Evolutionary conservation across 2,888 invertebrate species (phyloP), one percentile per base, ranked within the genome.

Genomic region (Lasiommata megera): DNA sequence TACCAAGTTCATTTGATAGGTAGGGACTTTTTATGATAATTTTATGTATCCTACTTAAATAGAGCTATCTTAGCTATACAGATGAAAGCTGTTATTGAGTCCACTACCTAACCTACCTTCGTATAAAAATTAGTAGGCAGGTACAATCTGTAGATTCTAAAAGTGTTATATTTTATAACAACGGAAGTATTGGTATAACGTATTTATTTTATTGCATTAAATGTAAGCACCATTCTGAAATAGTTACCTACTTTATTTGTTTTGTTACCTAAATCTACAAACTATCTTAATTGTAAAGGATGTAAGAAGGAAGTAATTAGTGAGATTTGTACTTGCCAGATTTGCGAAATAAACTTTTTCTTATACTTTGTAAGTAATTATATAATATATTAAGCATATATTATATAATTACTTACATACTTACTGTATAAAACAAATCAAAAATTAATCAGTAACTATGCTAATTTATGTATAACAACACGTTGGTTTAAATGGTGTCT

Each of bases 291-390:
- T 17, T 18, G n/a, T n/a, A 17, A 34, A 23, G 11, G 34, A 36
- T 43, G 41, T 54, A 34, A 46, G 41, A 17, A 18, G 11, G 5
- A n/a, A n/a, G n/a, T 46, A 52, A 52, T 41, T 52, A 57, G 47
- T 60, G 54, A 54, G 40, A 62, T 62, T 62, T 79, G 80, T 78
- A 80, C 80, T 79, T 74, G 65, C 72, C 71, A 73, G 71, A 76
- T 73, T 76, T 77, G 46, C 54, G 36, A 54, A 48, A n/a, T 51
- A 48, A 38, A 48, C 12, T 23, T 46, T 8, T 37, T 12, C n/a
- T n/a, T n/a, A n/a, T n/a, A n/a, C n/a, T n/a, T n/a, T n/a, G n/a
- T n/a, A n/a, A n/a, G n/a, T 23, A 37, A 18, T n/a, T 18, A 18
- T 18, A 41, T 41, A 41, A 41, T 41, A 18, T 41, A 37, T 28